A percentile compares a stretch with the other conserved stretches of the same genome.
Evolutionary conservation across 2,113 vertebrate species (phyloP).

Genomic region (Genyomyrus donnyi): DNA sequence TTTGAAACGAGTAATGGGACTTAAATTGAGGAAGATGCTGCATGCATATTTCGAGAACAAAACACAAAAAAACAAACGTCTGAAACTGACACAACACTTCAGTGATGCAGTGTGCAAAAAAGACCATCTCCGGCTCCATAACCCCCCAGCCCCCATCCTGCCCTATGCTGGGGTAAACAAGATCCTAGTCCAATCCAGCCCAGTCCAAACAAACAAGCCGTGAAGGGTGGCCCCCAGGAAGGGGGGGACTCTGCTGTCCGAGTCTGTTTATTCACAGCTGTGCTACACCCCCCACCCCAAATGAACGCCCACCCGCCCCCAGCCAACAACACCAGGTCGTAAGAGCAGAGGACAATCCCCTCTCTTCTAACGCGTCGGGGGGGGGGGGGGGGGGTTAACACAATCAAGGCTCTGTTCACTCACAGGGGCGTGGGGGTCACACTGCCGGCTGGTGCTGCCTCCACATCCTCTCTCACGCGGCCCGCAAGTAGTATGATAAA

Average conservation of each 20-base stretch:
- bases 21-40: neutral
- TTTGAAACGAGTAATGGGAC: neutral
- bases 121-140: neutral
- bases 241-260: neutral
- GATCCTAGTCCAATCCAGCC: neutral
- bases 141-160: neutral
- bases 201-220: neutral
- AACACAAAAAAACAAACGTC: neutral
- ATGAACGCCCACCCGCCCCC: neutral
- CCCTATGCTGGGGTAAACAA: neutral
- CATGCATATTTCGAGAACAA: neutral
- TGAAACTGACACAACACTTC: neutral
- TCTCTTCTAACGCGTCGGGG: neutral
- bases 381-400: neutral
- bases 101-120: neutral
- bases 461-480: neutral
- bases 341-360: neutral
- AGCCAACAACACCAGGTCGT: neutral
- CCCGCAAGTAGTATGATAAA: neutral
- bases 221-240: neutral
- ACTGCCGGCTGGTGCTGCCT: neutral
- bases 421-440: neutral
- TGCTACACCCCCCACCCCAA: neutral
- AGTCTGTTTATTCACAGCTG: neutral
- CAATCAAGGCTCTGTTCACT: neutral